Evolutionary conservation across 2,797 vertebrate genomes (phyloP).

Genomic region (Petrocephalus sullivani): DNA sequence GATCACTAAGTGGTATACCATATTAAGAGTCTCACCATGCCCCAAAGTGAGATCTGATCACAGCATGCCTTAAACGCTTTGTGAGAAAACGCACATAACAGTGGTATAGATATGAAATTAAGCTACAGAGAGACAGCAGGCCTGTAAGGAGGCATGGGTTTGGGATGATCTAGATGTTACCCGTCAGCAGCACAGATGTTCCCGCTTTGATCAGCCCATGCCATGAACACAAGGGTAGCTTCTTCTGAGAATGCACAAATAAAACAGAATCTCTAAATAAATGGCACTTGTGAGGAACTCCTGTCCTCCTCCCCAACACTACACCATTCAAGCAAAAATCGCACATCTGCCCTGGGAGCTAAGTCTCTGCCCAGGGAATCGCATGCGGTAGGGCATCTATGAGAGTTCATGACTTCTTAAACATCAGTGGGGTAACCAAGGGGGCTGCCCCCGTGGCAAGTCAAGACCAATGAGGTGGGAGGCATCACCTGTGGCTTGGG

Average conservation of each 20-base stretch:
- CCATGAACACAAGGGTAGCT: not conserved
- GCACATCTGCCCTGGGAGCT: not conserved
- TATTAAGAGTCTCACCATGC: not conserved
- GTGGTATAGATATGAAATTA: not conserved
- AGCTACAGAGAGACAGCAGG: not conserved
- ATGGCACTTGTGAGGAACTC: not conserved
- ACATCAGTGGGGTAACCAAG: not conserved
- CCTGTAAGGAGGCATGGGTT: not conserved
- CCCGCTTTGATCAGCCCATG: not conserved
- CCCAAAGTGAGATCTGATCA: not conserved
- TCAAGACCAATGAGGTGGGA: not conserved
- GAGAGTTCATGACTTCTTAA: not conserved
- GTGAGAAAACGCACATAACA: not conserved
- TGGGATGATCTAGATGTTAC: not conserved
- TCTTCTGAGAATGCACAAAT: not conserved
- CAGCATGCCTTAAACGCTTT: no score
- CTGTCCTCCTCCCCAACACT: not conserved
- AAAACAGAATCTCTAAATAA: not conserved
- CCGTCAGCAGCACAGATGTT: not conserved
- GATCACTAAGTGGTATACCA: no score
- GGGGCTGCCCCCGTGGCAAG: not conserved
- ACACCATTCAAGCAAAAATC: no score
- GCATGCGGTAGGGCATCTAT: not conserved
- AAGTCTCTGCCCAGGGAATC: not conserved
- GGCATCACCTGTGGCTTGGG: not conserved